Evolutionary conservation across 2,797 vertebrate genomes (phyloP).

Genomic region (Antrozous pallidus): DNA sequence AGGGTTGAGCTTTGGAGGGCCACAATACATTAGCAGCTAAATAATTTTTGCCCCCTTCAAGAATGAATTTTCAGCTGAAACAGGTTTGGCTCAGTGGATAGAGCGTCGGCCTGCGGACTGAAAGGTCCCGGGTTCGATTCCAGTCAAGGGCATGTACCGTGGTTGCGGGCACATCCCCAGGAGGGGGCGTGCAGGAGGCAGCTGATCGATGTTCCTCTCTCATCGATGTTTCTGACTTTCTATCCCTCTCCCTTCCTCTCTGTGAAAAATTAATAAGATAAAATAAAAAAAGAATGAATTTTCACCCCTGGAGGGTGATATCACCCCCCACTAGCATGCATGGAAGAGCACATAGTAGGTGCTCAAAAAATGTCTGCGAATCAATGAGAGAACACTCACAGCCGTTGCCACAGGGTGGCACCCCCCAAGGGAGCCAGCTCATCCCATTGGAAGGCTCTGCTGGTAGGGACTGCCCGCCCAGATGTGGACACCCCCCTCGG

Average conservation of each 20-base stretch:
- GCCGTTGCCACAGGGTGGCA: background rate
- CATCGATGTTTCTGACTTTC: no score
- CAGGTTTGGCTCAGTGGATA: no score
- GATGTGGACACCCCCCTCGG: background rate
- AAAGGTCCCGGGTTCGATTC: no score
- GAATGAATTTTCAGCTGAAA: background rate
- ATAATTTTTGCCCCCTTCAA: no score
- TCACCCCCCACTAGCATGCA: background rate
- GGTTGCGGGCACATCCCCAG: no score
- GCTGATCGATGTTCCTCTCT: no score
- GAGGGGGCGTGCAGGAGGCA: no score
- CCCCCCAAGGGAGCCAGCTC: background rate
- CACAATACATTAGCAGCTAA: background rate
- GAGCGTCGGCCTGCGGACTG: no score
- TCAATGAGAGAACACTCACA: background rate
- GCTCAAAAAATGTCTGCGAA: background rate
- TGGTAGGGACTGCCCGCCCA: background rate
- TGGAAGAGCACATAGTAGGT: background rate
- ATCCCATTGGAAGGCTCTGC: background rate
- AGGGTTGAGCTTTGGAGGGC: background rate
- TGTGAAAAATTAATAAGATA: no score
- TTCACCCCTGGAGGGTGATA: background rate
- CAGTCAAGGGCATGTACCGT: no score
- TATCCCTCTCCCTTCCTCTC: no score
- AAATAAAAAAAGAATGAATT: background rate